phyloP scores from a whole-genome alignment of 2,888 invertebrate genomes.

The Glaucopsyche alexis region DNA sequence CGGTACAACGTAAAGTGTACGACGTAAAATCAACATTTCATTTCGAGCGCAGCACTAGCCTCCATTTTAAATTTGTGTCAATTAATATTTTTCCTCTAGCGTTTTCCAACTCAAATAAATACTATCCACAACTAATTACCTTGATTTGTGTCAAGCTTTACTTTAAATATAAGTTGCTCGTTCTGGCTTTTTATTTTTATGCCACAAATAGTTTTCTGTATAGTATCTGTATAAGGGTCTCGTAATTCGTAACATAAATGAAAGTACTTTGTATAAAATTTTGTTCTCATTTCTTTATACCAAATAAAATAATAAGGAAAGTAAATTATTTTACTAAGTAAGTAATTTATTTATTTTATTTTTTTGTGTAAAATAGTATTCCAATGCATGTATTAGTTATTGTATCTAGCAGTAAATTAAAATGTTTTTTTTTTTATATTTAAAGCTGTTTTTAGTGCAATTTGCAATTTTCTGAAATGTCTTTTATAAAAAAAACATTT shows the following conservation, averaged over 20 bases:
- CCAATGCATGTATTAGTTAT: no score
- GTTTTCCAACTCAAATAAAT: constrained; percentile 27
- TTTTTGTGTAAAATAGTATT: no score
- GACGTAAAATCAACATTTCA: constrained; percentile 70
- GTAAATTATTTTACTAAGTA: no score
- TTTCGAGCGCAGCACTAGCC: constrained; percentile 53
- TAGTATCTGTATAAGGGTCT: neutral
- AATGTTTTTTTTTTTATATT: no score
- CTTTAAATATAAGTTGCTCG: constrained; percentile 22
- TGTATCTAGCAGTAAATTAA: no score
- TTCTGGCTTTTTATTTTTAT: constrained; percentile 21
- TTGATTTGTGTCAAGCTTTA: constrained; percentile 31
- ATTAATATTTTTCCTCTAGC: constrained; percentile 57
- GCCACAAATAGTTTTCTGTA: neutral
- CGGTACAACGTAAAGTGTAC: constrained; percentile 42
- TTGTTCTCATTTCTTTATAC: neutral
- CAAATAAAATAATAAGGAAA: no score
- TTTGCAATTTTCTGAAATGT: no score
- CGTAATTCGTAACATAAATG: neutral
- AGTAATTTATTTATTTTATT: no score
- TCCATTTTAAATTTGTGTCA: constrained; percentile 60
- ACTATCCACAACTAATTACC: constrained; percentile 32
- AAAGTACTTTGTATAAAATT: neutral
- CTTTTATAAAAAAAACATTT: no score
- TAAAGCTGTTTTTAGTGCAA: no score